Conservation (phyloP, 2,797 vertebrate genomes). For the Sebastes itinus region DNA sequence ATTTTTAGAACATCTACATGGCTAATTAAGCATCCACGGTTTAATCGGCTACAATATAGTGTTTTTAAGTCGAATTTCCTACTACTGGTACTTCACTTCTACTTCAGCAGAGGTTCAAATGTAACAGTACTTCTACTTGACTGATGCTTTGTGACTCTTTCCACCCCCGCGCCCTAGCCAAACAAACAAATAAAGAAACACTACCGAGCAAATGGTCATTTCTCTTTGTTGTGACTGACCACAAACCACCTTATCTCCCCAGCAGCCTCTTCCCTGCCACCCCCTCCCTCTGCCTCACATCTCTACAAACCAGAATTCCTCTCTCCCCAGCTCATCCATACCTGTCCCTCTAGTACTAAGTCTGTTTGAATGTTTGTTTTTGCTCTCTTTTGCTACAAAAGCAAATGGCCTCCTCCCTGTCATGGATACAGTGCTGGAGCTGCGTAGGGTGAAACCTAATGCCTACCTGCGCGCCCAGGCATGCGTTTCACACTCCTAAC, state of each 20-base stretch:
- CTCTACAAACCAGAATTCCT: conserved; percentile 64
- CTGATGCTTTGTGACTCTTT: conserved; percentile 15
- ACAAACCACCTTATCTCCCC: conserved; percentile 67
- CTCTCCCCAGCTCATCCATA: conserved; percentile 69
- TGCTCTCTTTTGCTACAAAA: conserved; percentile 73
- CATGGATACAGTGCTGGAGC: conserved; percentile 60
- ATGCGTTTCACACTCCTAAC: conserved; percentile 78
- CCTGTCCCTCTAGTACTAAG: conserved; percentile 61
- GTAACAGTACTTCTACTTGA: conserved; percentile 4
- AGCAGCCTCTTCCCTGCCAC: conserved; percentile 26
- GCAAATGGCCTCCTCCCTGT: conserved; percentile 73
- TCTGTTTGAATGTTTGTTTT: conserved; percentile 73
- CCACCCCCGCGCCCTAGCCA: conserved; percentile 29
- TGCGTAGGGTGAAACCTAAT: conserved; percentile 71
- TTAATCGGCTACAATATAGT: not conserved
- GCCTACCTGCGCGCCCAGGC: conserved; percentile 78
- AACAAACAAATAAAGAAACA: conserved; percentile 74
- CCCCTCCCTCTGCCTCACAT: conserved; percentile 37
- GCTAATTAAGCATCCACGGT: not conserved
- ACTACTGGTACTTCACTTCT: not conserved
- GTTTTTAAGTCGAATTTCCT: not conserved
- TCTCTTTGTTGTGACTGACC: conserved; percentile 74
- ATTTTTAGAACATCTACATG: not conserved
- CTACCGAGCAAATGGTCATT: conserved; percentile 71
- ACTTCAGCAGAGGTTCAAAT: not conserved